Percentiles rank a stretch among this genome's conserved stretches.
Evolutionary conservation across 2,113 vertebrate species (phyloP).

Genomic region (Andinoacara biseriatus): DNA sequence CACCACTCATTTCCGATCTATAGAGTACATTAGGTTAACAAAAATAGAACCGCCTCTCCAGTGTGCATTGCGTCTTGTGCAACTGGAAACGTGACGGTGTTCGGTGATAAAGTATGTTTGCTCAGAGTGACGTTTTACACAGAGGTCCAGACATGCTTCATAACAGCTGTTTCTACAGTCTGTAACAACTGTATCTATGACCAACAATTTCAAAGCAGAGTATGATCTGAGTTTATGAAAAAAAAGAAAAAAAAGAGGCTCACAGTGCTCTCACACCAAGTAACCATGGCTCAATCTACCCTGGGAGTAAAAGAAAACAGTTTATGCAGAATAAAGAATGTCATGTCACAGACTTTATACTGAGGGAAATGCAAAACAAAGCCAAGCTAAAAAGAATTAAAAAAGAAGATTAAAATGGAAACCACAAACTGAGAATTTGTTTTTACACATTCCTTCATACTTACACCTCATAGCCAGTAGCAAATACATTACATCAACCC

Average conservation of each 20-base stretch:
- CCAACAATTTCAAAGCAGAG: neutral
- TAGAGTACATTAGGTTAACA: neutral
- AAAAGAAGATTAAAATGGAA: constrained; percentile 16
- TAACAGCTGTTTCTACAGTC: constrained; percentile 20
- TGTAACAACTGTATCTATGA: constrained; percentile 4
- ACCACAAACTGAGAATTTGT: constrained; percentile 1
- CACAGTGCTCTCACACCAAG: constrained; percentile 62
- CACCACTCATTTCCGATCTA: neutral
- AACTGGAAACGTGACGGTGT: constrained; percentile 28
- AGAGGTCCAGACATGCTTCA: constrained; percentile 6
- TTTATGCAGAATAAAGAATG: neutral
- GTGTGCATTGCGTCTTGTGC: constrained; percentile 28
- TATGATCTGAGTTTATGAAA: neutral
- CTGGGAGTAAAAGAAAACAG: constrained; percentile 5
- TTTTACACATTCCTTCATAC: constrained; percentile 62
- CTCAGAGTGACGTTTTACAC: constrained; percentile 16
- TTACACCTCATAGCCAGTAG: constrained; percentile 30
- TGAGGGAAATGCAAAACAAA: constrained; percentile 12
- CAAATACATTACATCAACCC: neutral
- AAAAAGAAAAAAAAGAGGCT: constrained; percentile 16
- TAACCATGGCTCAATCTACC: constrained; percentile 30
- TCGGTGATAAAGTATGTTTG: constrained; percentile 4
- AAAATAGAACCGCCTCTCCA: constrained; percentile 6
- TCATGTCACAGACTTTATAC: constrained; percentile 11
- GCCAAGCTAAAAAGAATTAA: neutral